A percentile compares a stretch with the other conserved stretches of the same genome.
Evolutionary conservation across 2,113 vertebrate species (phyloP).

Genomic region (Oryzias javanicus): DNA sequence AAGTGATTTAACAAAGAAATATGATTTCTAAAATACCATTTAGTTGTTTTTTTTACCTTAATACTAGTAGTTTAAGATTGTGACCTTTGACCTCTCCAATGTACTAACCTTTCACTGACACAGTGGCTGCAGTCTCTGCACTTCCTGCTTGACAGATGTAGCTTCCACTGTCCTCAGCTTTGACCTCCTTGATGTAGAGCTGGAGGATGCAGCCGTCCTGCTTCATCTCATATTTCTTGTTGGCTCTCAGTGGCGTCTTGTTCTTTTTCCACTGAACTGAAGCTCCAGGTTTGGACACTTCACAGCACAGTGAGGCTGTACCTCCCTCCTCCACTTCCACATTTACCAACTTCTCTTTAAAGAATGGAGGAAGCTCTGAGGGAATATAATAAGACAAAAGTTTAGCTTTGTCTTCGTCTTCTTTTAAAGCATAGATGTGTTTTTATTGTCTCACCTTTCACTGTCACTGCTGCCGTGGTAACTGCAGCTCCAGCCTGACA

Average conservation of each 20-base stretch:
- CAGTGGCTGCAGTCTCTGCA: constrained; percentile 38
- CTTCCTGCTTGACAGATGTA: constrained; percentile 50
- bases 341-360: constrained; percentile 39
- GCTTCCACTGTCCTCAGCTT: constrained; percentile 55
- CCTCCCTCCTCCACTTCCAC: constrained; percentile 47
- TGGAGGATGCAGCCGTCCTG: constrained; percentile 56
- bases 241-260: constrained; percentile 58
- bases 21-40: too few relatives aligned
- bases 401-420: neutral
- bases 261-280: constrained; percentile 68
- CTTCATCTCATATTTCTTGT: constrained; percentile 69
- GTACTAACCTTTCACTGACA: constrained; percentile 79
- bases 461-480: constrained; percentile 58
- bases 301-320: constrained; percentile 46
- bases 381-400: neutral
- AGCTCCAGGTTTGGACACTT: constrained; percentile 59
- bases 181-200: constrained; percentile 54
- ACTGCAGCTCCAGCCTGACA: constrained; percentile 60
- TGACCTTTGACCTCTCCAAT: neutral
- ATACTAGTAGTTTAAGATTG: too few relatives aligned
- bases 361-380: constrained; percentile 39
- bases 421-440: neutral
- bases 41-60: too few relatives aligned
- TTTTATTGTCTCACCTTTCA: constrained; percentile 76
- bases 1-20: too few relatives aligned